Conservation (phyloP, 1,140 invertebrate genomes). For the Drosophila teissieri region DNA sequence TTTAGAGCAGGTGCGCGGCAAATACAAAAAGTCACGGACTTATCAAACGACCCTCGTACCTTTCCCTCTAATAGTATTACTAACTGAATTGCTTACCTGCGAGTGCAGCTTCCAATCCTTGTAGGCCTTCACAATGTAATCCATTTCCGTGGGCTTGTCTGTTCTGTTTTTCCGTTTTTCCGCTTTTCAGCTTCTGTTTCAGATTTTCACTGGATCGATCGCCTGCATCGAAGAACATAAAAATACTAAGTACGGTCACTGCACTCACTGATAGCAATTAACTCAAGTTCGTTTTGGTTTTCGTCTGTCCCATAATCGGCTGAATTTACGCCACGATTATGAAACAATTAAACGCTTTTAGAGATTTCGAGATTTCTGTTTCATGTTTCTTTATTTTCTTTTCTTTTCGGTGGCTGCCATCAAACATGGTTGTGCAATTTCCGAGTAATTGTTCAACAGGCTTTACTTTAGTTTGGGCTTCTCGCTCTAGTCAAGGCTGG, state of each 20-base stretch:
- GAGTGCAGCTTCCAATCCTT: conserved; percentile 84
- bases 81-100: conserved; percentile 59
- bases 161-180: background rate
- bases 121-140: conserved; percentile 83
- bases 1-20: too few relatives aligned
- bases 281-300: conserved; percentile 3
- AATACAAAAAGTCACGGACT: too few relatives aligned
- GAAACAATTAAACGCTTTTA: conserved; percentile 11
- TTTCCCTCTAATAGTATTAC: conserved; percentile 1
- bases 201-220: conserved; percentile 8
- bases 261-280: conserved; percentile 9
- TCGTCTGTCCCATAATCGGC: too few relatives aligned
- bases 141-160: conserved; percentile 64
- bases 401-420: conserved; percentile 36
- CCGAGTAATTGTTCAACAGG: conserved; percentile 34
- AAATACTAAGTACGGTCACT: conserved; percentile 47
- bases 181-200: background rate
- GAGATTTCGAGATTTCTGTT: background rate
- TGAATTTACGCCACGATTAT: conserved; percentile 35
- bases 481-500: conserved; percentile 42
- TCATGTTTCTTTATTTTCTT: background rate
- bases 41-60: too few relatives aligned
- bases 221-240: conserved; percentile 59
- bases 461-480: conserved; percentile 40
- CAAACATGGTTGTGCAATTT: conserved; percentile 40